Base-by-base conservation (phyloP, 2,797 vertebrate genomes). In the Astyanax mexicanus region DNA sequence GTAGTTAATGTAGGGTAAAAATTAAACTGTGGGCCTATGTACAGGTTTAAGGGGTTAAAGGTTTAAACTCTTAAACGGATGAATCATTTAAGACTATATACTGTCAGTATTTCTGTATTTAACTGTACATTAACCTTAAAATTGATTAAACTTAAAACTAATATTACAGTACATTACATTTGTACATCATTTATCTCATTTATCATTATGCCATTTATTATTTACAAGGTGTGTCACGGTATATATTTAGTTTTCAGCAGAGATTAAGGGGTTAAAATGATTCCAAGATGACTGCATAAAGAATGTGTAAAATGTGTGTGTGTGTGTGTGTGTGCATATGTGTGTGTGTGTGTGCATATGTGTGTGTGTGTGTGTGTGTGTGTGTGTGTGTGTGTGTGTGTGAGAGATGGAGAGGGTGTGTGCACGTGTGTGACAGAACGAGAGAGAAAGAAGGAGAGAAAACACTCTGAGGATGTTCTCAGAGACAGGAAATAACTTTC, bases 401-500 rank as follows among this genome's bases (percentile, higher is more conserved):
- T n/a, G n/a, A n/a, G n/a, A n/a, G n/a, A n/a, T n/a, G n/a, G n/a
- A n/a, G n/a, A 25, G 64, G 12, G 13, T 42, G 29, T 38, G 57
- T 6, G 74, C 25, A 58, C 54, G 49, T 64, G 67, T 69, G 60
- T 55, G 67, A 55, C 49, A 77, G 74, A 47, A 27, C 25, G 23
- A 65, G 75, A 62, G 37, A 40, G 62, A 40, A 38, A 64, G 37
- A 64, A 64, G 21, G 49, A 60, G 57, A 80, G 61, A 65, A 71
- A 61, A 49, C 75, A 77, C 60, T 71, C 32, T 44, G 64, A 80
- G 72, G 78, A 80, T 75, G 68, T 80, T 75, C 78, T 75, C 68
- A 80, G n/a, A 67, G 73, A 80, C 78, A 80, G 78, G 78, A 80
- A 75, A 75, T 75, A 51, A 75, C 78, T 67, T 42, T 68, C 66